phyloP scores from a whole-genome alignment of 2,113 vertebrate species.

The Eretmochelys imbricata region DNA sequence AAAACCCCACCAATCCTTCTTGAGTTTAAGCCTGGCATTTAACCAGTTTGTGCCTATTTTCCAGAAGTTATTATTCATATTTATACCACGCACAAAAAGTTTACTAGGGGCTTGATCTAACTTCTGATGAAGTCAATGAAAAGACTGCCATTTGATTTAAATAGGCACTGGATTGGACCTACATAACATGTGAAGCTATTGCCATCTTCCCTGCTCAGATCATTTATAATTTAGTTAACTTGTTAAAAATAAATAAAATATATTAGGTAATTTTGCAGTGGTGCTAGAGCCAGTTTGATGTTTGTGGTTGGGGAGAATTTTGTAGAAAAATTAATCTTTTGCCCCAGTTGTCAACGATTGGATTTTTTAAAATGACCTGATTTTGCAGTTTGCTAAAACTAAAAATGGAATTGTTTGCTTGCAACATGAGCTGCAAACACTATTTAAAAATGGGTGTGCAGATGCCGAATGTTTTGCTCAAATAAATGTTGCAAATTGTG shows the following conservation, averaged over 20 bases:
- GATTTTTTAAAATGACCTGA: not conserved
- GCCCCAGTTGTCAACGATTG: not conserved
- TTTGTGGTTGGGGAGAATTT: not conserved
- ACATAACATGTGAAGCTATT: not conserved
- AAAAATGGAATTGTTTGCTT: not conserved
- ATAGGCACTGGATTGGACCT: not conserved
- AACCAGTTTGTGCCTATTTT: not conserved
- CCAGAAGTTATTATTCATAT: not conserved
- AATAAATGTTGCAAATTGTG: not conserved
- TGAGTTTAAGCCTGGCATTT: not conserved
- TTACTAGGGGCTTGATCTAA: not conserved
- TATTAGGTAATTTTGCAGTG: not conserved
- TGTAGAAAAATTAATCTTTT: not conserved
- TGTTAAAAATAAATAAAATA: not conserved
- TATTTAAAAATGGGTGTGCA: not conserved
- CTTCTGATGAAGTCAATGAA: not conserved
- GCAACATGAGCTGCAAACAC: not conserved
- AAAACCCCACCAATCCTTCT: rapidly evolving
- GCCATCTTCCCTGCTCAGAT: not conserved
- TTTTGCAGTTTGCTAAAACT: not conserved
- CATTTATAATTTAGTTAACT: not conserved
- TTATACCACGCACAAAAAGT: rapidly evolving
- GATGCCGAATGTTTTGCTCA: not conserved
- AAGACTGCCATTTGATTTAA: rapidly evolving
- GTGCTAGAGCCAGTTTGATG: not conserved